phyloP scores from a whole-genome alignment of 2,888 invertebrate genomes.

The Sympetrum striolatum region DNA sequence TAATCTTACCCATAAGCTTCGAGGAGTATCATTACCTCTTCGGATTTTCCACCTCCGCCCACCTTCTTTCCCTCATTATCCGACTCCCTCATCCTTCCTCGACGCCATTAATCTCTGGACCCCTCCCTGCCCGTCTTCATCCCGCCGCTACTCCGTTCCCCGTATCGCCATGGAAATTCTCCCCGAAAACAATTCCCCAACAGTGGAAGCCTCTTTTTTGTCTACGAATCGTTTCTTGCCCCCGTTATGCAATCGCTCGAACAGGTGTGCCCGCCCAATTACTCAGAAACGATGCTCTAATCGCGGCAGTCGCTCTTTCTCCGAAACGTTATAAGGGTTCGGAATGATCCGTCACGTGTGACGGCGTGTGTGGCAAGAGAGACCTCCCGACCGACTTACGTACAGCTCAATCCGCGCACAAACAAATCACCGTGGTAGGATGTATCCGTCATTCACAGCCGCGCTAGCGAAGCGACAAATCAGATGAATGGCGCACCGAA shows the following conservation, averaged over 20 bases:
- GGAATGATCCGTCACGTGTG: too few relatives aligned
- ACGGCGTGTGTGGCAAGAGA: background rate
- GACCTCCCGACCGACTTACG: background rate
- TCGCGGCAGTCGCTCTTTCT: background rate
- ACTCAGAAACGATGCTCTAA: slow-evolving; percentile 5
- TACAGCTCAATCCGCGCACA: background rate
- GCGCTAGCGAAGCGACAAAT: background rate
- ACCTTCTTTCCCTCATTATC: background rate
- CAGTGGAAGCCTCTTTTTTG: background rate
- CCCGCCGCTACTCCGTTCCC: background rate
- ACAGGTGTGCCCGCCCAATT: background rate
- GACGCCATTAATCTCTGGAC: slow-evolving; percentile 5
- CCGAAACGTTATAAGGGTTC: too few relatives aligned
- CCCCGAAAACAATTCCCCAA: background rate
- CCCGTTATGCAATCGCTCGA: background rate
- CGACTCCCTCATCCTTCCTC: background rate
- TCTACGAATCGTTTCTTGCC: background rate
- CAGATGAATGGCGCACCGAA: background rate
- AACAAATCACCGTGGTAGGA: background rate
- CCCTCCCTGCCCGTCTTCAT: background rate
- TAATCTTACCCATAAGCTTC: background rate
- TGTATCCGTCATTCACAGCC: background rate
- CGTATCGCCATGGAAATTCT: slow-evolving; percentile 15
- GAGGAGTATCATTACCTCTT: background rate
- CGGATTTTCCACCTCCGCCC: background rate